phyloP scores from a whole-genome alignment of 2,113 vertebrate genomes.

The Scytalopus superciliaris region DNA sequence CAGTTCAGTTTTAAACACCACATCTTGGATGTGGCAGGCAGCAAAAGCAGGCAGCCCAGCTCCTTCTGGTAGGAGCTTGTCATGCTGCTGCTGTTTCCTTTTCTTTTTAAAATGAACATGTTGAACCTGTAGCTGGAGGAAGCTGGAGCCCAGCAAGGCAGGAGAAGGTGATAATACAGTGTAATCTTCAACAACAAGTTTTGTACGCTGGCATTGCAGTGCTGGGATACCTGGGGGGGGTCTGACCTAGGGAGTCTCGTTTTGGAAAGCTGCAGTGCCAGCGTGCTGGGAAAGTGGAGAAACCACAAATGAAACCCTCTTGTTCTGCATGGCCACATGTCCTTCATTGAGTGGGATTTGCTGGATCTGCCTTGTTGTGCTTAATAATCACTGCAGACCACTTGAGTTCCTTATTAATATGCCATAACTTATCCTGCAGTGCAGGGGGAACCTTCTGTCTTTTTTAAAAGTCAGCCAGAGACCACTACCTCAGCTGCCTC shows the following conservation, averaged over 20 bases:
- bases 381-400: background rate
- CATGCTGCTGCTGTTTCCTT: background rate
- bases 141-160: background rate
- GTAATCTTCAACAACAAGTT: background rate
- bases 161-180: background rate
- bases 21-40: background rate
- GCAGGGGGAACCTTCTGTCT: background rate
- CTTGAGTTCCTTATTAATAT: background rate
- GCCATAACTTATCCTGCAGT: background rate
- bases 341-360: background rate
- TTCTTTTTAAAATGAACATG: background rate
- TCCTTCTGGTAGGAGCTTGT: background rate
- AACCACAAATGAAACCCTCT: background rate
- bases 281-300: background rate
- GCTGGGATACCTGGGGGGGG: background rate
- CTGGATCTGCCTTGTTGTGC: background rate
- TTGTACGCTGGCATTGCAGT: fast-evolving
- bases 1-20: background rate
- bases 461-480: background rate
- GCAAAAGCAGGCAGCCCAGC: background rate
- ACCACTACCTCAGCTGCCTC: constrained; percentile 35
- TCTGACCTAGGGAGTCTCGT: background rate
- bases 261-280: background rate
- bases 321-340: background rate
- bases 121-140: background rate